Percentiles rank a stretch among this genome's conserved stretches.
These are phyloP conservation scores for Drosophila greeni DNA, from an alignment of 2,888 invertebrate species.

Conservation along the genomic window DNA sequence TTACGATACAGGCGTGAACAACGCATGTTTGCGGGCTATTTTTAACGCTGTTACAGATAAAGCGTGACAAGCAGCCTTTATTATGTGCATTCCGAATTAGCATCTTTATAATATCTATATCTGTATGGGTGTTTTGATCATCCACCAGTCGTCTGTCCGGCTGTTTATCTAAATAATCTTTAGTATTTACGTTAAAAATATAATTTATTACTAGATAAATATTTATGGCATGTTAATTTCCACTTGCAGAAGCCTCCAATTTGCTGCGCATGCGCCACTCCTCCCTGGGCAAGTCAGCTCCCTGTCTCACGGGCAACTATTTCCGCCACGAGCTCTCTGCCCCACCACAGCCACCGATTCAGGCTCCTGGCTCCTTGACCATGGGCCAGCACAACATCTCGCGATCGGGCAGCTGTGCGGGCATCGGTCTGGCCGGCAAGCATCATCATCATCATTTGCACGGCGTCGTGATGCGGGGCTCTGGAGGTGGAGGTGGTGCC, in stretches of 20 bases:
- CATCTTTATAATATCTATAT: slow-evolving; percentile 1
- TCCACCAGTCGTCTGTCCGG: slow-evolving; percentile 3
- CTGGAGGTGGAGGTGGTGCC: slow-evolving; percentile 53
- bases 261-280: slow-evolving; percentile 92
- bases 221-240: neutral
- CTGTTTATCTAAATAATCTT: neutral
- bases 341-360: slow-evolving; percentile 13
- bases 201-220: neutral
- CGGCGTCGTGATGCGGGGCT: slow-evolving; percentile 70
- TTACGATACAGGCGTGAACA: slow-evolving; percentile 9
- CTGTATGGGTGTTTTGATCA: slow-evolving; percentile 8
- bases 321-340: slow-evolving; percentile 79
- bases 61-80: slow-evolving; percentile 8
- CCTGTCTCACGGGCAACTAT: slow-evolving; percentile 87
- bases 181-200: neutral
- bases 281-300: slow-evolving; percentile 95
- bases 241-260: slow-evolving; percentile 81
- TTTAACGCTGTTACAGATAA: slow-evolving; percentile 12
- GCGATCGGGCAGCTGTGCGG: slow-evolving; percentile 70
- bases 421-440: slow-evolving; percentile 72
- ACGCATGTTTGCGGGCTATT: slow-evolving; percentile 16
- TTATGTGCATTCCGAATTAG: slow-evolving; percentile 5
- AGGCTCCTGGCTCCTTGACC: slow-evolving; percentile 18
- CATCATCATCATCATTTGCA: slow-evolving; percentile 64
- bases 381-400: slow-evolving; percentile 62